Percentiles rank a stretch among this genome's conserved stretches.
Evolutionary conservation across 2,888 invertebrate species (phyloP).

Genomic region (Caenorhabditis sp.): DNA sequence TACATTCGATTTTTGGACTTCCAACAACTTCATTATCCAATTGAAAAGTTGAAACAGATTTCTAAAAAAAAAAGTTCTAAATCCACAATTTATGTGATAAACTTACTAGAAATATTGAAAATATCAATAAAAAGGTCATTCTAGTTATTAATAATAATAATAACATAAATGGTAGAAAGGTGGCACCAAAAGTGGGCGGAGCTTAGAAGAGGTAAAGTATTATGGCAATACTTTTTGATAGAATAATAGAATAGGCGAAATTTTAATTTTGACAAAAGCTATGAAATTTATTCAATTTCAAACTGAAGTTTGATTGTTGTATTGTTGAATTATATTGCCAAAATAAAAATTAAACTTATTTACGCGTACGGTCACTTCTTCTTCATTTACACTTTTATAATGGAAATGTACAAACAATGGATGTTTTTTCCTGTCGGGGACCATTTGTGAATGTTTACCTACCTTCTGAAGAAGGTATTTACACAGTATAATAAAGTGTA

Average conservation of each 20-base stretch:
- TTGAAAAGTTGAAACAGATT: constrained; percentile 2
- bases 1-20: constrained; percentile 55
- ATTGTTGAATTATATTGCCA: too few relatives aligned
- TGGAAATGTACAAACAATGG: neutral
- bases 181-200: neutral
- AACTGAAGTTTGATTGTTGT: neutral
- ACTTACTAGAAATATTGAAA: neutral
- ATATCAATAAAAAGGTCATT: neutral
- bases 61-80: neutral
- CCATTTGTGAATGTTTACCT: neutral
- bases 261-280: neutral
- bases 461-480: neutral
- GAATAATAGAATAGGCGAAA: neutral
- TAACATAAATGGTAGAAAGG: neutral
- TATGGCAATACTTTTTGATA: neutral
- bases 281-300: neutral
- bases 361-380: neutral
- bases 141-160: neutral
- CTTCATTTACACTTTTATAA: neutral
- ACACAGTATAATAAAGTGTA: neutral
- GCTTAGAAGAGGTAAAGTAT: neutral
- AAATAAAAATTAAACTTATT: neutral
- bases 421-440: constrained; percentile 1
- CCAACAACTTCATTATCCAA: constrained; percentile 55
- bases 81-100: neutral